phyloP scores from a whole-genome alignment of 2,113 vertebrate genomes.

The Sceloporus undulatus region DNA sequence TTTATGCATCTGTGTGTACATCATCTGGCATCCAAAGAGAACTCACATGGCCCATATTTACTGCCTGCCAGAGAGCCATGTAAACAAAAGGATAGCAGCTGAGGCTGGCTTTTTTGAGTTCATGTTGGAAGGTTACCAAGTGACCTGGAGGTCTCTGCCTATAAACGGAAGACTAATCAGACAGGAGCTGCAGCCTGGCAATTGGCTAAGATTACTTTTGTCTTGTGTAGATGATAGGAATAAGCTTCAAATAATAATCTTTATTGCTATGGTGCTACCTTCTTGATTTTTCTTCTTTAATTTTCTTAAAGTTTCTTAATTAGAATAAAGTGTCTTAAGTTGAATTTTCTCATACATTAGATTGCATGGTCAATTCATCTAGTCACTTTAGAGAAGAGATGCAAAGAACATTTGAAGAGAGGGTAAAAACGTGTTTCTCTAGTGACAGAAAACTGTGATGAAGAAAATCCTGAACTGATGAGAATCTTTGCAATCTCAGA shows the following conservation, averaged over 20 bases:
- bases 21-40: conserved; percentile 73
- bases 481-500: no score
- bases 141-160: conserved; percentile 64
- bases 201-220: conserved; percentile 46
- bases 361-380: no score
- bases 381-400: no score
- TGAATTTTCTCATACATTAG: no score
- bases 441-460: no score
- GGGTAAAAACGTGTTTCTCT: no score
- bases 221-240: conserved; percentile 31
- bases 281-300: no score
- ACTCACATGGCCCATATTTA: conserved; percentile 57
- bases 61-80: conserved; percentile 64
- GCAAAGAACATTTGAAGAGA: no score
- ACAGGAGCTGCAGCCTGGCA: conserved; percentile 55
- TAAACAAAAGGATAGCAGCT: conserved; percentile 70
- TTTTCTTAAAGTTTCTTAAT: no score
- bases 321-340: no score
- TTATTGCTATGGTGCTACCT: neutral
- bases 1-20: conserved; percentile 73
- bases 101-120: conserved; percentile 67
- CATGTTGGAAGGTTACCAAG: conserved; percentile 66
- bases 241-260: conserved; percentile 54
- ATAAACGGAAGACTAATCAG: conserved; percentile 52
- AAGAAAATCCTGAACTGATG: no score